These are phyloP conservation scores for Drosophila mimica DNA, from an alignment of 2,888 invertebrate species.

Conservation along the genomic window DNA sequence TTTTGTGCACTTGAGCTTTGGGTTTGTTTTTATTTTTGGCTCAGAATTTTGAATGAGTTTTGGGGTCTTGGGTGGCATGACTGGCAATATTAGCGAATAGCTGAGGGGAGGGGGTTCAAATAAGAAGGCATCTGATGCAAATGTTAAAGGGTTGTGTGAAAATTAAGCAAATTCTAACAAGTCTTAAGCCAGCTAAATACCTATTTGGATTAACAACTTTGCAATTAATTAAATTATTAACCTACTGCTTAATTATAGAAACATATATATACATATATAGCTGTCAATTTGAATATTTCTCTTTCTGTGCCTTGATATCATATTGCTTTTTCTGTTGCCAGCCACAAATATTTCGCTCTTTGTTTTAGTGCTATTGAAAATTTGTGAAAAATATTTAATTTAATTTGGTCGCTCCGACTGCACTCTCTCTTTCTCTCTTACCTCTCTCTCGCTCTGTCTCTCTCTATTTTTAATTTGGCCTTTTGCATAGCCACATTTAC, in stretches of 20 bases:
- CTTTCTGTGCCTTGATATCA: not conserved
- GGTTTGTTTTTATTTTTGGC: slow-evolving; percentile 13
- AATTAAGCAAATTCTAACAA: not conserved
- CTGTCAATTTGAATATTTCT: not conserved
- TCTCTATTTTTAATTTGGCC: slow-evolving; percentile 45
- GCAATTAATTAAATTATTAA: not conserved
- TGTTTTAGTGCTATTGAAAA: slow-evolving; percentile 23
- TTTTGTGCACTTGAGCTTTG: slow-evolving; percentile 58
- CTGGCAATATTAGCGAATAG: not conserved
- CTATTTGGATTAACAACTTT: not conserved
- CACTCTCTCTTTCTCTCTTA: slow-evolving; percentile 32
- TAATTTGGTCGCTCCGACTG: slow-evolving; percentile 42
- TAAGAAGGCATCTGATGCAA: not conserved
- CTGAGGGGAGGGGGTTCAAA: not conserved
- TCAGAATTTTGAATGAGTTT: slow-evolving; percentile 7
- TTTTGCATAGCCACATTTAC: slow-evolving; percentile 57
- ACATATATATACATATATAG: too few species aligned
- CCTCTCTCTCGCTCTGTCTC: slow-evolving; percentile 24
- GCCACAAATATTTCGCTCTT: slow-evolving; percentile 18
- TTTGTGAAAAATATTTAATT: slow-evolving; percentile 34
- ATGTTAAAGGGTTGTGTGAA: not conserved
- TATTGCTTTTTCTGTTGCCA: not conserved
- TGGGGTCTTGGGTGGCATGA: not conserved
- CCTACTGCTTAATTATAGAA: not conserved
- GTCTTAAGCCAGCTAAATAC: not conserved